A percentile compares a stretch with the other conserved stretches of the same genome.
phyloP scores from a whole-genome alignment of 1,140 invertebrate species.

The Subanguina moxae region DNA sequence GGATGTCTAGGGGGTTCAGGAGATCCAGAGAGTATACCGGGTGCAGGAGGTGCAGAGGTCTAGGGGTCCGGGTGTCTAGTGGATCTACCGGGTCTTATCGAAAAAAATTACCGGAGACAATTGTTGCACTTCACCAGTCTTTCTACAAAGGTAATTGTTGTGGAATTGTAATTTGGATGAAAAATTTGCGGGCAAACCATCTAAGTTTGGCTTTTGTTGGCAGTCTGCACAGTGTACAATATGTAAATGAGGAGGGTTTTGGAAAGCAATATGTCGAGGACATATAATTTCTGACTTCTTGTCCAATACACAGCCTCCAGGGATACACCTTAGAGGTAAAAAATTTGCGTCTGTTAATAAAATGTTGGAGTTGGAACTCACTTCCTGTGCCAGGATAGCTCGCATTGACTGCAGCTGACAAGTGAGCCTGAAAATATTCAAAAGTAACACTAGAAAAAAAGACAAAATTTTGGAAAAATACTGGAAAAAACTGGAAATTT shows the following conservation, averaged over 20 bases:
- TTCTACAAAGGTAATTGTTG: conserved; percentile 19
- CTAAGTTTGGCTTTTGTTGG: conserved; percentile 2
- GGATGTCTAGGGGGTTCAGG: no score
- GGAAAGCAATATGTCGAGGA: conserved; percentile 26
- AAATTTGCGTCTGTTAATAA: no score
- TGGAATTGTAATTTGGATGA: not conserved
- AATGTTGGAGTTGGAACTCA: no score
- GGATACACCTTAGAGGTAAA: no score
- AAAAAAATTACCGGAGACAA: conserved; percentile 19
- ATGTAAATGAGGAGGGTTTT: conserved; percentile 15
- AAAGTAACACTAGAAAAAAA: no score
- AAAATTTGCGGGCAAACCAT: not conserved
- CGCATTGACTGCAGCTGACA: conserved; percentile 25
- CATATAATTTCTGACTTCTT: conserved; percentile 20
- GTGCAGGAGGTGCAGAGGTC: no score
- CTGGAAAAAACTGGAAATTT: no score
- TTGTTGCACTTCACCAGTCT: conserved; percentile 23
- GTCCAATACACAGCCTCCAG: conserved; percentile 21
- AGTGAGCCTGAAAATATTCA: conserved; percentile 15
- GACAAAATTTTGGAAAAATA: no score
- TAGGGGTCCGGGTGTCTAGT: no score
- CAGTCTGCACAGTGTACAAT: conserved; percentile 26
- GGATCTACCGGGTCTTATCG: no score
- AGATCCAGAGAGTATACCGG: no score
- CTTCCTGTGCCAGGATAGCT: conserved; percentile 31